Evolutionary conservation across 23 tunicate genomes (phyloP).

Genomic region (Styela clava): DNA sequence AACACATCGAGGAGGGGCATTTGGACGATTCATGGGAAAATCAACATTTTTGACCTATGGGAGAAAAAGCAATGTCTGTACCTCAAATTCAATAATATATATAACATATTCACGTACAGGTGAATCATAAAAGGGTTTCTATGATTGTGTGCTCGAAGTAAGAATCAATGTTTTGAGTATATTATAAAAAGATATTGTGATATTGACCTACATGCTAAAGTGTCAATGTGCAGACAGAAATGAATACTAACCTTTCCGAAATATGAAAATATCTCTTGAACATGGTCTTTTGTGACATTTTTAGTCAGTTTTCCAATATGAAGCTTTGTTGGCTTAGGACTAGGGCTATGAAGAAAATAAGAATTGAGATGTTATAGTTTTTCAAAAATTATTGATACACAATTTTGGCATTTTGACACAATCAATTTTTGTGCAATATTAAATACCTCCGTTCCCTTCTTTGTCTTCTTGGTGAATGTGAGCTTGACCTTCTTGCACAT

Average conservation of each 20-base stretch:
- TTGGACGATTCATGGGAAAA: slow-evolving; percentile 51
- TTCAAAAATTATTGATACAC: too few relatives aligned
- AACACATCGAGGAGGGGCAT: slow-evolving; percentile 55
- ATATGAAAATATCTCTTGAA: slow-evolving; percentile 79
- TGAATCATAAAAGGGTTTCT: too few relatives aligned
- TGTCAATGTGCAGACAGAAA: not conserved
- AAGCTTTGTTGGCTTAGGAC: slow-evolving; percentile 80
- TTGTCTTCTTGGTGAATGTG: slow-evolving; percentile 69
- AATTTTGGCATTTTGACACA: too few relatives aligned
- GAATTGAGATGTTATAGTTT: too few relatives aligned
- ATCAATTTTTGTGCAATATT: too few relatives aligned
- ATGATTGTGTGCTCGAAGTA: too few relatives aligned
- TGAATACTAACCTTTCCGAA: slow-evolving; percentile 53
- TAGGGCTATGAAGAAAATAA: slow-evolving; percentile 57
- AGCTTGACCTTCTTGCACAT: slow-evolving; percentile 41
- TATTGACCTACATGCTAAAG: too few relatives aligned
- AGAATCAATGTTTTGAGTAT: too few relatives aligned
- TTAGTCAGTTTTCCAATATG: slow-evolving; percentile 79
- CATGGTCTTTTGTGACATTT: slow-evolving; percentile 87
- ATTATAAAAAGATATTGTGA: too few relatives aligned
- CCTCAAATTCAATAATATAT: too few relatives aligned
- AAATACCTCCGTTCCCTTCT: slow-evolving; percentile 47
- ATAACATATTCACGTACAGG: too few relatives aligned
- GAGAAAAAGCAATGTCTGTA: too few relatives aligned
- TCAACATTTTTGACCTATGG: slow-evolving; percentile 72